A percentile compares a stretch with the other conserved stretches of the same genome.
Evolutionary conservation across 2,113 vertebrate genomes (phyloP).

Genomic region (Limnothrissa miodon): DNA sequence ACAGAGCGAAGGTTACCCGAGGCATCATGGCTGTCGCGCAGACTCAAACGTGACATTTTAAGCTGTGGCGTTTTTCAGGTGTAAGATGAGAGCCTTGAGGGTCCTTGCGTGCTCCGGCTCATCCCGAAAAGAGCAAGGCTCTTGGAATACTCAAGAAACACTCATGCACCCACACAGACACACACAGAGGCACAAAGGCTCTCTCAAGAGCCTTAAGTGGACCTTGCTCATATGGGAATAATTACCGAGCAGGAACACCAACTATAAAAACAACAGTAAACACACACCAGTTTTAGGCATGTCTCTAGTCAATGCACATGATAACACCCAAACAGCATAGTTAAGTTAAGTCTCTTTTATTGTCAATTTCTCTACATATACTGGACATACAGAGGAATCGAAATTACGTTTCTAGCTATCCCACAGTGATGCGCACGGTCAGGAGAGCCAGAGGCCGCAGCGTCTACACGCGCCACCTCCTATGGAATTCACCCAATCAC

Average conservation of each 20-base stretch:
- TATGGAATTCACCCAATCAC: no score
- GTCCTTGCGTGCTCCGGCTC: not conserved
- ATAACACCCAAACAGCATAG: no score
- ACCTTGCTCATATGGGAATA: not conserved
- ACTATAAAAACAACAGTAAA: no score
- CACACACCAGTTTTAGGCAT: no score
- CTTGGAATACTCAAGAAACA: not conserved
- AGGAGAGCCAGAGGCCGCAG: no score
- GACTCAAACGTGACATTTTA: not conserved
- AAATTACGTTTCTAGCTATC: no score
- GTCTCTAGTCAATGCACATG: no score
- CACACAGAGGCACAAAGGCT: not conserved
- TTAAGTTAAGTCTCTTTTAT: no score
- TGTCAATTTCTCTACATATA: no score
- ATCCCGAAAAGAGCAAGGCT: not conserved
- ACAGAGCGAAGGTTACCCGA: not conserved
- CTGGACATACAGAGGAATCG: no score
- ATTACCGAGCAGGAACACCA: not conserved
- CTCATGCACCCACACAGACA: not conserved
- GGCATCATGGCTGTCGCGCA: not conserved
- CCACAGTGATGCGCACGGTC: no score
- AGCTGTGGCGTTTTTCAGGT: not conserved
- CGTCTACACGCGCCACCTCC: no score
- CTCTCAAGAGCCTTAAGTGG: not conserved
- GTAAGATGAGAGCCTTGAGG: not conserved